Conservation (phyloP, 1,140 invertebrate species). For the Micrasema longulum region DNA sequence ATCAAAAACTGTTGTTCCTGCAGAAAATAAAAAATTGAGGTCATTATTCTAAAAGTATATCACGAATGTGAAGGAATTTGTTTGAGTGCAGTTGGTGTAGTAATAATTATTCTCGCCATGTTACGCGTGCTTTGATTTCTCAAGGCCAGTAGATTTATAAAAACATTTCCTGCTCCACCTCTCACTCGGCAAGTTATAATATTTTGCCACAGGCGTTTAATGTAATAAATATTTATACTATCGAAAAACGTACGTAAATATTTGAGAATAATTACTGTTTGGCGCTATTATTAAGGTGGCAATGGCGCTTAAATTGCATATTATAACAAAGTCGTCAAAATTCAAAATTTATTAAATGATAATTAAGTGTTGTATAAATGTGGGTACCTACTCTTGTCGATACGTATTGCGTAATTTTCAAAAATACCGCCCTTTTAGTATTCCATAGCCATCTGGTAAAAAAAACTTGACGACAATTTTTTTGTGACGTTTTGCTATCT, state of each 20-base stretch:
- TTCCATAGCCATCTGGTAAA: slow-evolving; percentile 16
- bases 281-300: too few relatives aligned
- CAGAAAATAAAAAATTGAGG: slow-evolving; percentile 19
- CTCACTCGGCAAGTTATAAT: background rate
- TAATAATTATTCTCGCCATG: slow-evolving; percentile 9
- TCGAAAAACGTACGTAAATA: too few relatives aligned
- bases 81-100: slow-evolving; percentile 10
- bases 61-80: slow-evolving; percentile 25
- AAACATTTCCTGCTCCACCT: slow-evolving; percentile 34
- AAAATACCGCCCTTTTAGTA: slow-evolving; percentile 10
- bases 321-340: too few relatives aligned
- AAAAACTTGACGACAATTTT: background rate
- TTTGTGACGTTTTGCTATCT: background rate
- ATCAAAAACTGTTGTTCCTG: slow-evolving; percentile 4
- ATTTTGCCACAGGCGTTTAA: slow-evolving; percentile 6
- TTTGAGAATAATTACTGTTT: too few relatives aligned
- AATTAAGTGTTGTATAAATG: too few relatives aligned
- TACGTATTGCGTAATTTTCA: slow-evolving; percentile 1
- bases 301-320: too few relatives aligned
- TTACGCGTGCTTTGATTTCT: slow-evolving; percentile 1
- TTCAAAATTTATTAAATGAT: too few relatives aligned
- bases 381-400: background rate
- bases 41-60: slow-evolving; percentile 8
- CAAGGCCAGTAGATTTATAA: slow-evolving; percentile 32
- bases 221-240: slow-evolving; percentile 23